Evolutionary conservation across 1,140 invertebrate genomes (phyloP).

Genomic region (Panagrolaimus sp.): DNA sequence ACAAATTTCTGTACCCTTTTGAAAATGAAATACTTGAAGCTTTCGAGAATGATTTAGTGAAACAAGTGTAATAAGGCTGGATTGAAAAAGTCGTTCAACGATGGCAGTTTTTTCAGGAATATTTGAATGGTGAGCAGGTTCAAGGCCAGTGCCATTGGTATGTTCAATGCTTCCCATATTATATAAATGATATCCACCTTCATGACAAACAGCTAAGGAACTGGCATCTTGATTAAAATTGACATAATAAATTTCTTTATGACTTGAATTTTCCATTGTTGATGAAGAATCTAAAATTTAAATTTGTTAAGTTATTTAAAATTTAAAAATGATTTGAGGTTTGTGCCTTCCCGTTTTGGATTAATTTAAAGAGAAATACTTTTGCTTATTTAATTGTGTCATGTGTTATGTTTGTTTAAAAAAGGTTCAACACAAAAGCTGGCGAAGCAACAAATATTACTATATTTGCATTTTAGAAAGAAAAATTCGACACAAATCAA

Average conservation of each 20-base stretch:
- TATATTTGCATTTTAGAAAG: no score
- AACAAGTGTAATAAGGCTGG: slow-evolving; percentile 89
- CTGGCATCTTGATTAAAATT: slow-evolving; percentile 3
- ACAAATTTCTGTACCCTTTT: slow-evolving; percentile 78
- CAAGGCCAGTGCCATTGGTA: background rate
- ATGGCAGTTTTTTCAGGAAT: slow-evolving; percentile 62
- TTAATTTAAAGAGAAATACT: no score
- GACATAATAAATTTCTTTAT: background rate
- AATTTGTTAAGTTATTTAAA: no score
- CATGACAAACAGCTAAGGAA: background rate
- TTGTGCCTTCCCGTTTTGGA: no score
- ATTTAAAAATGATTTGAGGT: no score
- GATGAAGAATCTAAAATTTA: background rate
- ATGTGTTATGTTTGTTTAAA: no score
- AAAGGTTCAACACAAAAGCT: no score
- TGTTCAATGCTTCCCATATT: background rate
- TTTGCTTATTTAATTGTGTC: no score
- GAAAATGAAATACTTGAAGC: slow-evolving; percentile 92
- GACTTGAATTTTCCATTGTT: background rate
- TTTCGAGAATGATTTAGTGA: slow-evolving; percentile 82
- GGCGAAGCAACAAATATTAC: no score
- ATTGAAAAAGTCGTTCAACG: slow-evolving; percentile 91
- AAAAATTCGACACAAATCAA: no score
- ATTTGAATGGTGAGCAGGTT: background rate
- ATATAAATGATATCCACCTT: slow-evolving; percentile 1